phyloP scores from a whole-genome alignment of 2,797 vertebrate species.

The Eulemur rubriventer region DNA sequence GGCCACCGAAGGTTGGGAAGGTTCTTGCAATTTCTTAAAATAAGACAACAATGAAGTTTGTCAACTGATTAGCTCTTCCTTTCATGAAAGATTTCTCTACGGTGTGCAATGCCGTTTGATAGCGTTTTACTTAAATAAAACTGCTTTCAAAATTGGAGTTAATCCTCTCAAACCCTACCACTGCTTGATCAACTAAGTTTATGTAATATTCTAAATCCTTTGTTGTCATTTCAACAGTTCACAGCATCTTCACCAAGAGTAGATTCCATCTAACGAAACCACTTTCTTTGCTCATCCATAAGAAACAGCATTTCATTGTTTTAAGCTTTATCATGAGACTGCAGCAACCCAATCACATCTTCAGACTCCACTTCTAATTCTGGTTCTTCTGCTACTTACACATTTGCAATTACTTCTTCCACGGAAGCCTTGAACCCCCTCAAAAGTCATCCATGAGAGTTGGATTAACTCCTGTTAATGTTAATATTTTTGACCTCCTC shows the following conservation, averaged over 20 bases:
- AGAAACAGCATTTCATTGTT: background rate
- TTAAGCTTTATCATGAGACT: background rate
- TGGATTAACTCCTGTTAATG: background rate
- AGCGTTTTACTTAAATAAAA: background rate
- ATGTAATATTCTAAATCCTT: background rate
- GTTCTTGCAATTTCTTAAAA: background rate
- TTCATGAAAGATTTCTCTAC: background rate
- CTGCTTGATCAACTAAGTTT: background rate
- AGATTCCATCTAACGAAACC: background rate
- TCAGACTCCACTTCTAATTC: background rate
- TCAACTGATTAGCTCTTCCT: background rate
- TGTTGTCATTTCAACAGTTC: background rate
- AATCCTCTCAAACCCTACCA: background rate
- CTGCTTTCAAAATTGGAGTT: background rate
- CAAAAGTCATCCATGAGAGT: background rate
- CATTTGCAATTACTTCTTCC: background rate
- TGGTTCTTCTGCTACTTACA: background rate
- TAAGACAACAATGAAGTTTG: background rate
- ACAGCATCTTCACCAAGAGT: background rate
- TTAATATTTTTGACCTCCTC: background rate
- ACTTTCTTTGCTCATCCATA: background rate
- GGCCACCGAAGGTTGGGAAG: background rate
- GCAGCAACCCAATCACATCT: background rate
- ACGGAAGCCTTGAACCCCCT: background rate
- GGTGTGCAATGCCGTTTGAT: background rate